Evolutionary conservation across 2,797 vertebrate genomes (phyloP).

Genomic region (Morelia viridis): DNA sequence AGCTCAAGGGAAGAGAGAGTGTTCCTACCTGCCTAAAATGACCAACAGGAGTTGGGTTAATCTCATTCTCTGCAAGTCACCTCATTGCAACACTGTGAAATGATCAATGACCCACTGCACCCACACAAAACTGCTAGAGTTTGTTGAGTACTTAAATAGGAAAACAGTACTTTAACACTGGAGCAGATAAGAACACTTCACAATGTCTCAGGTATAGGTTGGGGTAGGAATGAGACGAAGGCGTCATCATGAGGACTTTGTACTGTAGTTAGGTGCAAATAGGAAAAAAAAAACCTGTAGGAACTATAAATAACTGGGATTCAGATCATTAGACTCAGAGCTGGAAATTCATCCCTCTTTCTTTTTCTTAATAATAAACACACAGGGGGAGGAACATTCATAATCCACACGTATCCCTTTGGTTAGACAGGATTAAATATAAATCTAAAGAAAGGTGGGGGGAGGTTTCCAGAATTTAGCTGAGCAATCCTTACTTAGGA

Average conservation of each 20-base stretch:
- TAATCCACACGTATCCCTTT: neutral
- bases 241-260: neutral
- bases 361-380: neutral
- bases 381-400: too few relatives aligned
- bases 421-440: neutral
- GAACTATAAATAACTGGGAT: neutral
- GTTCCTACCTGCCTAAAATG: neutral
- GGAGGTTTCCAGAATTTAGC: neutral
- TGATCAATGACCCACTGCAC: neutral
- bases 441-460: neutral
- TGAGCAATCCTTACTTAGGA: neutral
- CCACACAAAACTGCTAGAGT: neutral
- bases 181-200: neutral
- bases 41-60: neutral
- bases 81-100: neutral
- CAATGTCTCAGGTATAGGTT: neutral
- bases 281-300: neutral
- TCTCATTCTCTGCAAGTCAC: neutral
- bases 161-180: neutral
- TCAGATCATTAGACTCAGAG: neutral
- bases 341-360: neutral
- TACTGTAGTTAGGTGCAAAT: neutral
- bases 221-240: neutral
- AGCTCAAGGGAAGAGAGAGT: neutral
- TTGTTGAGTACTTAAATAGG: neutral